These are phyloP conservation scores for Caiman crocodilus DNA, from an alignment of 2,797 vertebrate species.

Conservation along the genomic window DNA sequence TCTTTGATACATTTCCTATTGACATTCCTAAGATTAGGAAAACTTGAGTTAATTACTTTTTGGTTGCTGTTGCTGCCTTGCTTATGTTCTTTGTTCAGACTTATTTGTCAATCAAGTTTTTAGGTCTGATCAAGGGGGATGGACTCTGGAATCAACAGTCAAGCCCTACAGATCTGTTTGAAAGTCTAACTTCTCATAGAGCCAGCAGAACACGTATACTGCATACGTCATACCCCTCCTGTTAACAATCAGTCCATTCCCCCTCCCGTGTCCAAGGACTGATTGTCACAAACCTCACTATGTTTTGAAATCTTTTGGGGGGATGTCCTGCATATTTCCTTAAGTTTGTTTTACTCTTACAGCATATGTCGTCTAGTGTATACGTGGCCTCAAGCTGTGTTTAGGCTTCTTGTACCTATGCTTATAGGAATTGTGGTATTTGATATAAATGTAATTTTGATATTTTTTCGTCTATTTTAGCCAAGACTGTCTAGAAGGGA, in stretches of 20 bases:
- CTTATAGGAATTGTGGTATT: too few relatives aligned
- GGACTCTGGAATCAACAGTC: not conserved
- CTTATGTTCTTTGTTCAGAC: not conserved
- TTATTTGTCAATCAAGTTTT: not conserved
- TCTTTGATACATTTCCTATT: not conserved
- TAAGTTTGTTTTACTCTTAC: not conserved
- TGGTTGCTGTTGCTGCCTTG: not conserved
- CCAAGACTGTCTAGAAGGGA: too few relatives aligned
- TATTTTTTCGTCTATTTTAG: too few relatives aligned
- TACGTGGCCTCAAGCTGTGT: too few relatives aligned
- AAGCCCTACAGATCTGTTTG: not conserved
- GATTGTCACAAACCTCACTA: not conserved
- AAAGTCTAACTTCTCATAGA: not conserved
- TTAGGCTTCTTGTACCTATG: too few relatives aligned
- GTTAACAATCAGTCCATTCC: fast-evolving
- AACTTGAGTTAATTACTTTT: not conserved
- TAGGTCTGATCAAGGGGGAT: not conserved
- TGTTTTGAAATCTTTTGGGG: not conserved
- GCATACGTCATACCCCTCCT: not conserved
- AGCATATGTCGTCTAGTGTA: not conserved
- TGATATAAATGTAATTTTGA: too few relatives aligned
- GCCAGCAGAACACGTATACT: not conserved
- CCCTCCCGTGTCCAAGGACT: not conserved
- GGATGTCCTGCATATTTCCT: not conserved
- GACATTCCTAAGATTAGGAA: not conserved